phyloP scores from a whole-genome alignment of 2,113 vertebrate species.

The Dicerorhinus sumatrensis region DNA sequence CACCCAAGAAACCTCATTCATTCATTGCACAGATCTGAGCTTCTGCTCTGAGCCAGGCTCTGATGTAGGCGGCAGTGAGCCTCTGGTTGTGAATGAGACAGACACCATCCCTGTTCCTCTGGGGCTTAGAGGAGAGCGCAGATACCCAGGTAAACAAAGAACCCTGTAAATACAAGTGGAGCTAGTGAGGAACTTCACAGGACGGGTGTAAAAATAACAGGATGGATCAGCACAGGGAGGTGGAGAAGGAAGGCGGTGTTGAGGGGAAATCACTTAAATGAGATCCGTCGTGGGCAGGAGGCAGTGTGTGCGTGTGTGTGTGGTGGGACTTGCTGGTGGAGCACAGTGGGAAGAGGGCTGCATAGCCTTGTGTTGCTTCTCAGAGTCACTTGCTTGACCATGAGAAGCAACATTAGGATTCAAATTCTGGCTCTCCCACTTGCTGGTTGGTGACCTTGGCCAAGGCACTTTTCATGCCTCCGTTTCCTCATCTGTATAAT shows the following conservation, averaged over 20 bases:
- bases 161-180: no score
- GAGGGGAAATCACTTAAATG: neutral
- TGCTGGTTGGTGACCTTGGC: neutral
- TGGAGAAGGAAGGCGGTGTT: neutral
- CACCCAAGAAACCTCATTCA: neutral
- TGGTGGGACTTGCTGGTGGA: neutral
- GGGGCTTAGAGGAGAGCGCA: neutral
- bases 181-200: neutral
- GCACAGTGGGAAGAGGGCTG: no score
- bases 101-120: neutral
- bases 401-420: neutral
- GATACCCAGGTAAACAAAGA: neutral
- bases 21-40: rapidly evolving
- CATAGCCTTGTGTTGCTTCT: neutral
- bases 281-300: neutral
- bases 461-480: neutral
- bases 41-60: neutral
- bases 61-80: rapidly evolving
- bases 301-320: neutral
- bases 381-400: neutral
- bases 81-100: neutral
- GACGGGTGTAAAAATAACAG: neutral
- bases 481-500: neutral
- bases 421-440: neutral
- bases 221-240: neutral